These are phyloP conservation scores for Apolygus lucorum DNA, from an alignment of 1,140 invertebrate genomes.

Conservation along the genomic window DNA sequence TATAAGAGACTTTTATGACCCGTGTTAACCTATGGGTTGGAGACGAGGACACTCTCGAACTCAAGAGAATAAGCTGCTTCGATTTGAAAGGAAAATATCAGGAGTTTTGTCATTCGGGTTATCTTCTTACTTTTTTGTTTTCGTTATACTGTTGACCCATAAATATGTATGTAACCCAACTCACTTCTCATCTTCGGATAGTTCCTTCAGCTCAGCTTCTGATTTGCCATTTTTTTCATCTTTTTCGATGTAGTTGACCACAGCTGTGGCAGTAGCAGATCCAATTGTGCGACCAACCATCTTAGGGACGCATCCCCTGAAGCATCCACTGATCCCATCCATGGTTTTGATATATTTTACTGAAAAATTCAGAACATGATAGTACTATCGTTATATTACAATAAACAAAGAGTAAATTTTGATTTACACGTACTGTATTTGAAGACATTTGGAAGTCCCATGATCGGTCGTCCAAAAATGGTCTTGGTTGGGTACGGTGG, in stretches of 20 bases:
- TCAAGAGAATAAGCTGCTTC: too few species aligned
- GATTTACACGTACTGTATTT: not conserved
- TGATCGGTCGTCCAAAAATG: not conserved
- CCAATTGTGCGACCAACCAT: constrained; percentile 20
- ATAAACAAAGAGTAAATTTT: not conserved
- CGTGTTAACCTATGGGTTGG: too few species aligned
- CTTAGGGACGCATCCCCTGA: constrained; percentile 24
- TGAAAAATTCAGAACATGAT: not conserved
- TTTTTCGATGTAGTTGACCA: constrained; percentile 10
- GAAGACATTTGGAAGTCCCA: not conserved
- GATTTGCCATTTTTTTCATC: not conserved
- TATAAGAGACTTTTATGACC: too few species aligned
- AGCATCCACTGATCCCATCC: not conserved
- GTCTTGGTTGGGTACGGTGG: not conserved
- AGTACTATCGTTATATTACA: not conserved
- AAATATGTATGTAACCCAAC: not conserved
- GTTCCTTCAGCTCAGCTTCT: constrained; percentile 15
- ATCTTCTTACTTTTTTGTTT: too few species aligned
- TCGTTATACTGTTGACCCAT: too few species aligned
- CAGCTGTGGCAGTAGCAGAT: not conserved
- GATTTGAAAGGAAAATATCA: too few species aligned
- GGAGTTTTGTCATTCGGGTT: too few species aligned
- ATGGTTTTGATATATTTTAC: not conserved
- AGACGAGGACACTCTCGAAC: too few species aligned
- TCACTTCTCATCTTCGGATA: constrained; percentile 27